These are phyloP conservation scores for Cylindroiulus punctatus DNA, from an alignment of 2,888 invertebrate species.

Conservation along the genomic window DNA sequence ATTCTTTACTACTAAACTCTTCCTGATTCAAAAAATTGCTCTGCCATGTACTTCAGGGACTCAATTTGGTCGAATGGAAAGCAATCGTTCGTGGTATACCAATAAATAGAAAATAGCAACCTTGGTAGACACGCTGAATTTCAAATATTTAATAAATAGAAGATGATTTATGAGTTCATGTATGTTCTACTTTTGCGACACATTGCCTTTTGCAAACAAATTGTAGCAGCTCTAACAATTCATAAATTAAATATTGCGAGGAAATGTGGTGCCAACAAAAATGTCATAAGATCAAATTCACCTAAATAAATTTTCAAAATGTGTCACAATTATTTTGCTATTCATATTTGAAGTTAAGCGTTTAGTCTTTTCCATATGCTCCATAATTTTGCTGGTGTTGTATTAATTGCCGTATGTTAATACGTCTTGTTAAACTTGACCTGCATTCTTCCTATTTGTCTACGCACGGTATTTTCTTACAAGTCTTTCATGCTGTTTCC, in stretches of 20 bases:
- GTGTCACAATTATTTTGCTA: too few species aligned
- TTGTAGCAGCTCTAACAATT: not conserved
- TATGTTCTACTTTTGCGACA: not conserved
- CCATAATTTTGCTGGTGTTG: too few species aligned
- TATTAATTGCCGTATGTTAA: too few species aligned
- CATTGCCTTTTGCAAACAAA: not conserved
- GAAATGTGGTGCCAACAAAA: not conserved
- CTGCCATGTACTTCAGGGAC: not conserved
- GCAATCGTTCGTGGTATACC: not conserved
- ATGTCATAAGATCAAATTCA: not conserved
- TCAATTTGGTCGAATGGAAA: not conserved
- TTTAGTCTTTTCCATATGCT: too few species aligned
- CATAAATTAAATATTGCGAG: not conserved
- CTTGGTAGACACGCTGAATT: not conserved
- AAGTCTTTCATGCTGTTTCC: too few species aligned
- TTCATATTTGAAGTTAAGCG: too few species aligned
- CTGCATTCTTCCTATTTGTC: too few species aligned
- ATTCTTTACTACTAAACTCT: constrained; percentile 13
- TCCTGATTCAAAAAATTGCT: not conserved
- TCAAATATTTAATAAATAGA: not conserved
- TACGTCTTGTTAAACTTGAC: too few species aligned
- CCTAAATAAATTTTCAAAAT: too few species aligned
- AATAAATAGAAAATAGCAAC: not conserved
- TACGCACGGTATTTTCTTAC: too few species aligned
- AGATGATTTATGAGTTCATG: not conserved